Base-by-base conservation (phyloP, 2,888 invertebrate species). In the Lampropteryx suffumata region DNA sequence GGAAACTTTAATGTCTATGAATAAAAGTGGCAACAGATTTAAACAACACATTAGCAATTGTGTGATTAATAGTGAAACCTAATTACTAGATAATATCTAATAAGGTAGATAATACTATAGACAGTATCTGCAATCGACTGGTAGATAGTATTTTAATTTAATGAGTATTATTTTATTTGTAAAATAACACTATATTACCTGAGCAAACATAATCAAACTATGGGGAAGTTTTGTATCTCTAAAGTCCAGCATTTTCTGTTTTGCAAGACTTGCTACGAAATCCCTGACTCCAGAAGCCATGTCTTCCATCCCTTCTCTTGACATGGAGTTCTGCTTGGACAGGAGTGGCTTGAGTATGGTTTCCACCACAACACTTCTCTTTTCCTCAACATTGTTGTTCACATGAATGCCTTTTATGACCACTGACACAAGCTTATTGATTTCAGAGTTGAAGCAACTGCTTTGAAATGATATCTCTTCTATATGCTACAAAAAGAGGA, bases 361-460 rank as follows among this genome's bases (percentile, higher is more conserved):
- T 57, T 89, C 85, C 27, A 90, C 84, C 35, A 89, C 78, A 49
- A 79, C 76, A 76, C 83, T 83, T 48, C 84, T 64, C 57, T 83
- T 76, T 58, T 79, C 87, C 53, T 91, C 91, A 35, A 95, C 93
- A 84, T 95, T 94, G 78, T 96, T 95, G 65, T 96, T 95, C 47
- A 97, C 92, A 57, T 95, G 92, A 2, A 96, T 94, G 73, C 96
- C 95, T 55, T 93, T 92, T 60, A 96, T 94, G n/a, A 96, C 93
- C 12, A 97, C 93, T 2, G 96, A 95, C 2, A 97, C 86, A 9
- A 97, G 81, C 78, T 97, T 97, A 13, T 95, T 96, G 43, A 97
- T 95, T 64, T 97, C 97, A 1, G 96, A 96, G 76, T 96, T 97
- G 63, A 97, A 93, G 73, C 96, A 94, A 82, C 96, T 97, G 76